Percentiles rank a stretch among this genome's conserved stretches.
Evolutionary conservation across 1,140 invertebrate genomes (phyloP).

Genomic region (Solenopsis fugax): DNA sequence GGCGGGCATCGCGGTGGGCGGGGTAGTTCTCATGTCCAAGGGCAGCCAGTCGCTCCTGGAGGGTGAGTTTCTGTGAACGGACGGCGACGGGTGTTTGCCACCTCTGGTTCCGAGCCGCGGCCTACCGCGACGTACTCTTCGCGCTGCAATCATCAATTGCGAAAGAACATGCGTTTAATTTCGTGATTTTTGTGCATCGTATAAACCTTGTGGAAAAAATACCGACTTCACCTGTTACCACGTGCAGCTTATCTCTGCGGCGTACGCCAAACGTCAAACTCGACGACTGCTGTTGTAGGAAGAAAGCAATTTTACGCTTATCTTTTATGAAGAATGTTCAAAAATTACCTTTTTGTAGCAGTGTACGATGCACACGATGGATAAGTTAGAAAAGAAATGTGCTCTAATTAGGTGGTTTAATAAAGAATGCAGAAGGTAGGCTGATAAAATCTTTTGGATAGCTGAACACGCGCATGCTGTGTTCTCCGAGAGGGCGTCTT

Average conservation of each 20-base stretch:
- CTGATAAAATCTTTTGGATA: background rate
- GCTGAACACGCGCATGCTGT: background rate
- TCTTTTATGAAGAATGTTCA: background rate
- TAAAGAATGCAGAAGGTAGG: background rate
- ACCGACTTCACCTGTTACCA: background rate
- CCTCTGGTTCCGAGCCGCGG: constrained; percentile 84
- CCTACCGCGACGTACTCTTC: constrained; percentile 84
- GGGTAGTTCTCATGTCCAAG: constrained; percentile 86
- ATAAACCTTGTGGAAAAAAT: constrained; percentile 1
- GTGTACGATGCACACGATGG: background rate
- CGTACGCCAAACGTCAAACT: background rate
- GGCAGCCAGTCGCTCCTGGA: constrained; percentile 84
- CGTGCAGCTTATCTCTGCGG: background rate
- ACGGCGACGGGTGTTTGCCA: constrained; percentile 81
- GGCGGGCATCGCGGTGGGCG: constrained; percentile 83
- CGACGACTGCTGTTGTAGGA: background rate
- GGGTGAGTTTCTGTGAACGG: constrained; percentile 82
- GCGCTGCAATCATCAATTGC: constrained; percentile 71
- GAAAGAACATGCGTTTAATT: constrained; percentile 34
- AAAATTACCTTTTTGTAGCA: background rate
- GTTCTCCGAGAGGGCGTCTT: background rate
- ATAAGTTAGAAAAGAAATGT: background rate
- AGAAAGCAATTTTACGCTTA: background rate
- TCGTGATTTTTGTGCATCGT: background rate
- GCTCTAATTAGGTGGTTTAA: background rate